Percentiles rank a stretch among this genome's conserved stretches.
These are phyloP conservation scores for Malacoctenus gilli DNA, from an alignment of 2,797 vertebrate species.

Conservation along the genomic window DNA sequence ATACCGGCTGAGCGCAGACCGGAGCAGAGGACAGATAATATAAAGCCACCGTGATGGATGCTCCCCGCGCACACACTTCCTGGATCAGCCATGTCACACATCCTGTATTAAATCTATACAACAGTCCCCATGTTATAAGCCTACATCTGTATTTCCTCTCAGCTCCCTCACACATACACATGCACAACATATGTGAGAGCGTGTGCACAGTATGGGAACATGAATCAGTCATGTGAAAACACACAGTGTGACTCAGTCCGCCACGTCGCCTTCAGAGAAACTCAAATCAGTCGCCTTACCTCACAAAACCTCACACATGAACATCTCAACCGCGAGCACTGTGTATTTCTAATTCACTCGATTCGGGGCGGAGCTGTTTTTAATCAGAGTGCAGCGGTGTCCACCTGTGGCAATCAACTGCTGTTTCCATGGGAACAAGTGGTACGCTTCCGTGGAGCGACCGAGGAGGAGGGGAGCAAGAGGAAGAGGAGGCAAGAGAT, in stretches of 20 bases:
- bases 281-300: neutral
- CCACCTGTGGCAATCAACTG: constrained; percentile 70
- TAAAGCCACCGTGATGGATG: constrained; percentile 46
- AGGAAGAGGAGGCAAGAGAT: constrained; percentile 28
- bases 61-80: constrained; percentile 14
- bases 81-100: neutral
- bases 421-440: constrained; percentile 79
- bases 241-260: neutral
- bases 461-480: constrained; percentile 8
- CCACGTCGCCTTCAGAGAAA: neutral
- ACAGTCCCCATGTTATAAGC: neutral
- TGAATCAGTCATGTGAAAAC: neutral
- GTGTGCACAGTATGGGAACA: neutral
- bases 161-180: neutral
- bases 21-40: constrained; percentile 54
- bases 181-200: neutral
- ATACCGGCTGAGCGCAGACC: constrained; percentile 49
- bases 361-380: constrained; percentile 41
- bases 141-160: constrained; percentile 3
- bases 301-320: neutral
- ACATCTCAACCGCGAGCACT: neutral
- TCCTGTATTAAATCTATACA: constrained; percentile 12
- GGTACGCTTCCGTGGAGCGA: constrained; percentile 55
- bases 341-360: constrained; percentile 13
- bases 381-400: constrained; percentile 49